Evolutionary conservation across 2,113 vertebrate genomes (phyloP).

Genomic region (Ammospiza caudacuta): DNA sequence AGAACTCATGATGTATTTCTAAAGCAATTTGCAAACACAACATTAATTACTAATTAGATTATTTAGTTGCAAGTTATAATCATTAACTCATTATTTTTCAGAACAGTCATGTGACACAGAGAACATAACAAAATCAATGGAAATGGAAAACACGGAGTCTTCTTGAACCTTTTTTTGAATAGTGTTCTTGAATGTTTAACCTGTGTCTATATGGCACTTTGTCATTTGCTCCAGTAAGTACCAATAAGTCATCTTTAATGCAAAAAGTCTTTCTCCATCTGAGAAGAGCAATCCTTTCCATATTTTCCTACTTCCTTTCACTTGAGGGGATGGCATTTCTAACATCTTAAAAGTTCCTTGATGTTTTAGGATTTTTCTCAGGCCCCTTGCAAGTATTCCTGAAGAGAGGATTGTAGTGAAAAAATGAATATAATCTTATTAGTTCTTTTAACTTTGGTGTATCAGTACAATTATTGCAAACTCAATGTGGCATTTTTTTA

Average conservation of each 20-base stretch:
- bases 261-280: background rate
- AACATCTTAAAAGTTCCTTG: background rate
- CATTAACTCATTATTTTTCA: background rate
- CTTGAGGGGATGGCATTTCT: rapidly evolving
- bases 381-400: background rate
- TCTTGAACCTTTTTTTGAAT: background rate
- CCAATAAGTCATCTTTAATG: background rate
- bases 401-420: background rate
- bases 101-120: background rate
- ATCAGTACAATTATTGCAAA: background rate
- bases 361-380: background rate
- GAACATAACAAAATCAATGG: background rate
- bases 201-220: background rate
- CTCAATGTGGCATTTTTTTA: background rate
- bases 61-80: background rate
- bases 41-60: background rate
- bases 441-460: background rate
- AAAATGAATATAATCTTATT: background rate
- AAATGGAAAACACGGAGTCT: background rate
- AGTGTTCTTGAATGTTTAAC: background rate
- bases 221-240: background rate
- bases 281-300: background rate
- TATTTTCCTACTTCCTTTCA: background rate
- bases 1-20: background rate
- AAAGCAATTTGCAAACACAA: background rate